Conservation (phyloP, 2,888 invertebrate species). For the Micoletzkya japonica region DNA sequence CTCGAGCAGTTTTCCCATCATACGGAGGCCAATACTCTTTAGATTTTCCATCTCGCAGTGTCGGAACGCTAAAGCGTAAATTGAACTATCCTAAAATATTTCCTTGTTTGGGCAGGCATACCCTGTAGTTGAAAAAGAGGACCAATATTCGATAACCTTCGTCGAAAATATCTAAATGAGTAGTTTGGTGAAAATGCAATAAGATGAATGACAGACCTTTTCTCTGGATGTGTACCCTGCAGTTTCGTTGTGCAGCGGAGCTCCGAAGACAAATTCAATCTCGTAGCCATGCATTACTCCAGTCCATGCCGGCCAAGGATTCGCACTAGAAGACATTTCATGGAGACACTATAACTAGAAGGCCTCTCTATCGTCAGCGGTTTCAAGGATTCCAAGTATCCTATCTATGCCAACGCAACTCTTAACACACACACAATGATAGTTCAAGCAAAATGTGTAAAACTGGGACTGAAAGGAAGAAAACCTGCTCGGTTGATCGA, state of each 20-base stretch:
- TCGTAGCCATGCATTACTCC: conserved; percentile 97
- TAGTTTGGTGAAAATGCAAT: neutral
- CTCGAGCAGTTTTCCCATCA: conserved; percentile 43
- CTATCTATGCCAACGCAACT: too few species aligned
- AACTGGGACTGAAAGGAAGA: too few species aligned
- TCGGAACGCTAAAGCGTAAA: conserved; percentile 40
- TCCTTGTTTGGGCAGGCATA: conserved; percentile 22
- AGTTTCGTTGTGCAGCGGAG: conserved; percentile 71
- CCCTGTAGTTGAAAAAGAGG: conserved; percentile 56
- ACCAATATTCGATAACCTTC: conserved; percentile 61
- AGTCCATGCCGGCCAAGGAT: conserved; percentile 64
- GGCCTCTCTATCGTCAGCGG: too few species aligned
- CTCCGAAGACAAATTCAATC: conserved; percentile 95
- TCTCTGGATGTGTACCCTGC: conserved; percentile 49
- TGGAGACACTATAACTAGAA: too few species aligned
- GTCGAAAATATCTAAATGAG: conserved; percentile 40
- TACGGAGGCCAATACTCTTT: conserved; percentile 56
- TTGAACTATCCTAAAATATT: neutral
- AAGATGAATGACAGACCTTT: neutral
- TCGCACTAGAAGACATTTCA: conserved; percentile 46
- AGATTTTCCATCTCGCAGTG: conserved; percentile 36
- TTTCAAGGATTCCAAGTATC: too few species aligned
- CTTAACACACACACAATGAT: too few species aligned
- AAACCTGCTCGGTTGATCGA: conserved; percentile 59
- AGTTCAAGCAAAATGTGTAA: too few species aligned